These are phyloP conservation scores for Harpegnathos saltator DNA, from an alignment of 1,140 invertebrate species.

Conservation along the genomic window DNA sequence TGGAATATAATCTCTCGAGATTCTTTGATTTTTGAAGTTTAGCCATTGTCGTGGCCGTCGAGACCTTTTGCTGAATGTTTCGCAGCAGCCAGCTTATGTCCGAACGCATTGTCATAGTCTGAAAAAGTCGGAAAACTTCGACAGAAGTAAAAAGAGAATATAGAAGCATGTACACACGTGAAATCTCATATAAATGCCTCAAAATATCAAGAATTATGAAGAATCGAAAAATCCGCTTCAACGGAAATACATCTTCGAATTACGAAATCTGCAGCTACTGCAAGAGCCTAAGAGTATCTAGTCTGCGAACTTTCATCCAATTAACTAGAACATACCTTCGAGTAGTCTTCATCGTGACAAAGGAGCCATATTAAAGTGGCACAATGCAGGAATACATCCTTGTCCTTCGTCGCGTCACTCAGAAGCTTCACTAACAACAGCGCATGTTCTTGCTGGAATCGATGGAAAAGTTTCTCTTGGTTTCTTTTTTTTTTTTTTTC, in stretches of 20 bases:
- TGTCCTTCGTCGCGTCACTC: slow-evolving; percentile 15
- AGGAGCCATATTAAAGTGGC: slow-evolving; percentile 61
- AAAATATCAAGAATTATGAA: background rate
- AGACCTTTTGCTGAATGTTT: slow-evolving; percentile 40
- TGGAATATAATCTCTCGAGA: slow-evolving; percentile 37
- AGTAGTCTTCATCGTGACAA: slow-evolving; percentile 40
- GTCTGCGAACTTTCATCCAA: background rate
- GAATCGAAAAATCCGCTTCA: background rate
- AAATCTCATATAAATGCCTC: background rate
- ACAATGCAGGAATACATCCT: slow-evolving; percentile 49
- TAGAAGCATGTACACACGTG: background rate
- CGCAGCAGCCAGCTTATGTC: slow-evolving; percentile 29
- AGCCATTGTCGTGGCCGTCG: background rate
- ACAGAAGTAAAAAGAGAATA: background rate
- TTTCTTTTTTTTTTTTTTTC: background rate
- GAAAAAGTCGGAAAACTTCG: slow-evolving; percentile 18
- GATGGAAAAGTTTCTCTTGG: background rate
- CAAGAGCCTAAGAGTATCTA: background rate
- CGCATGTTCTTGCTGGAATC: slow-evolving; percentile 38
- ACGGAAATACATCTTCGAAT: background rate
- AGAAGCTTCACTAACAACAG: slow-evolving; percentile 40
- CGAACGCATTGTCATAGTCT: slow-evolving; percentile 25
- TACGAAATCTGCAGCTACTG: slow-evolving; percentile 1
- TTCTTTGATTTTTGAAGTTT: slow-evolving; percentile 36
- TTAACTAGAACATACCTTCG: slow-evolving; percentile 27